Evolutionary conservation across 2,888 invertebrate genomes (phyloP).

Genomic region (Brenthis ino): DNA sequence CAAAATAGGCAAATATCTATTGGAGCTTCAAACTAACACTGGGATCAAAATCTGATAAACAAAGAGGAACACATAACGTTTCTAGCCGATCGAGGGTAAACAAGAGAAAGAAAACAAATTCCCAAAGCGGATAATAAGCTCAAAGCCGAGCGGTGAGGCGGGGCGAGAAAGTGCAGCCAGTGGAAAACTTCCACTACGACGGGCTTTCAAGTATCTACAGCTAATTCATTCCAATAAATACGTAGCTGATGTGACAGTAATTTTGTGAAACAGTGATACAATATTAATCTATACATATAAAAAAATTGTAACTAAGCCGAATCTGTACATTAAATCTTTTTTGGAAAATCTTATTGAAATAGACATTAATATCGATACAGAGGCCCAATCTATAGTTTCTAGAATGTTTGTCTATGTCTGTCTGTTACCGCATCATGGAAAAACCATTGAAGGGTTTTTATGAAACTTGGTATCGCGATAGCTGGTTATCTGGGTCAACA

Average conservation of each 20-base stretch:
- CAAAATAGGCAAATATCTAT: not conserved
- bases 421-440: too few species aligned
- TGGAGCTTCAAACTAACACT: not conserved
- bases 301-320: too few species aligned
- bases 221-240: conserved; percentile 29
- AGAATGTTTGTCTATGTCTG: too few species aligned
- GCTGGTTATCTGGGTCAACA: too few species aligned
- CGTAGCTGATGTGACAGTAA: conserved; percentile 13
- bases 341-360: too few species aligned
- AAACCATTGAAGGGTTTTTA: too few species aligned
- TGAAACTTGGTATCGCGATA: too few species aligned
- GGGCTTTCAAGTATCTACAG: conserved; percentile 31
- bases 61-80: conserved; percentile 5
- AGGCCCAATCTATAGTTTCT: too few species aligned
- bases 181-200: conserved; percentile 45
- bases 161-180: conserved; percentile 42
- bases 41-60: conserved; percentile 12
- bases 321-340: too few species aligned
- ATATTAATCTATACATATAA: not conserved
- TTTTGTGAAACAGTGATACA: conserved; percentile 4
- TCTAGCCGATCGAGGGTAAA: conserved; percentile 20
- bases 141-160: conserved; percentile 39
- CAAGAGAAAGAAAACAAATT: conserved; percentile 37
- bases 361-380: too few species aligned
- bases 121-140: conserved; percentile 44